Conservation (phyloP, 1,140 invertebrate genomes). For the Diorhabda sublineata region DNA sequence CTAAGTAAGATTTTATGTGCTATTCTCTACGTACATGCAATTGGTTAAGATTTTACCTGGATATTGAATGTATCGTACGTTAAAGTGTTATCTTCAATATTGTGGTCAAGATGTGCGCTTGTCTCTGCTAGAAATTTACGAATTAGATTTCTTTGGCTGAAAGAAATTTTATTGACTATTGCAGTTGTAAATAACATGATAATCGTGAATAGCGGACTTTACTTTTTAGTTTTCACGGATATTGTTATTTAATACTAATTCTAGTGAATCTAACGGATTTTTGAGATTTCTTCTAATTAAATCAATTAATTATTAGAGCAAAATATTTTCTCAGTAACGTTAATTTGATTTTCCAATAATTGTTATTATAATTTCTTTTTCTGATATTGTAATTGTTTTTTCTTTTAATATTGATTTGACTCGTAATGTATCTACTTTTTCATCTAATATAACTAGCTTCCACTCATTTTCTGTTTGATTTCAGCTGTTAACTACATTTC, state of each 20-base stretch:
- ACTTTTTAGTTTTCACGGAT: neutral
- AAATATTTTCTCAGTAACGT: too few species aligned
- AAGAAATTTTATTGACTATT: slow-evolving; percentile 17
- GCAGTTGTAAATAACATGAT: slow-evolving; percentile 18
- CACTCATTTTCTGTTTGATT: too few species aligned
- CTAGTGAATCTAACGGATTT: neutral
- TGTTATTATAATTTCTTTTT: too few species aligned
- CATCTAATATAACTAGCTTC: too few species aligned
- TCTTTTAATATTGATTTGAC: too few species aligned
- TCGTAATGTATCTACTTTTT: too few species aligned
- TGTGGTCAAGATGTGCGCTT: slow-evolving; percentile 17
- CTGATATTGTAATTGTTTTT: too few species aligned
- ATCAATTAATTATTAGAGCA: slow-evolving; percentile 1
- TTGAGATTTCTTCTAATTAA: neutral
- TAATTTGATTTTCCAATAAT: too few species aligned
- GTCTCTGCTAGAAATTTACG: slow-evolving; percentile 9
- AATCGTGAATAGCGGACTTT: slow-evolving; percentile 6
- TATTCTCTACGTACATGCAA: slow-evolving; percentile 15
- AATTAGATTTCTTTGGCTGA: slow-evolving; percentile 7
- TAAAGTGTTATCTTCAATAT: slow-evolving; percentile 13
- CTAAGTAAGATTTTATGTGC: slow-evolving; percentile 16
- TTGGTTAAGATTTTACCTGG: slow-evolving; percentile 12
- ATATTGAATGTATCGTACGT: slow-evolving; percentile 10
- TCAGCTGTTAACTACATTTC: too few species aligned
- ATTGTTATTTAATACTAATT: too few species aligned